A percentile compares a stretch with the other conserved stretches of the same genome.
phyloP scores from a whole-genome alignment of 2,797 vertebrate species.

The Microcaecilia unicolor region DNA sequence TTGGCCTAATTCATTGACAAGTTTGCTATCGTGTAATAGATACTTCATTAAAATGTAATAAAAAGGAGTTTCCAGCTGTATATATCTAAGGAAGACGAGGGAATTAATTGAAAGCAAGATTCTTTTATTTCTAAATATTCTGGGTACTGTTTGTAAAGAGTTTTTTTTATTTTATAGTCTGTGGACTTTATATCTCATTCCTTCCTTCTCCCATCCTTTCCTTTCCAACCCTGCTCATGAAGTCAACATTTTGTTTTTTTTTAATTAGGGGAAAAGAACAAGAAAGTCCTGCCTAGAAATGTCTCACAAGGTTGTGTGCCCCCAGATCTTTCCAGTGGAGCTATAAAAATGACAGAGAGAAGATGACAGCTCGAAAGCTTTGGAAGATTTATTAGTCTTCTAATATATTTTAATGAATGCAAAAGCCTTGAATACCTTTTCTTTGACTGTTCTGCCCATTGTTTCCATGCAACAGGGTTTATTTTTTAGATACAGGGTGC shows the following conservation, averaged over 20 bases:
- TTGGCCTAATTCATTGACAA: too few relatives aligned
- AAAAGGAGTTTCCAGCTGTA: too few relatives aligned
- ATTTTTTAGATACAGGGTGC: too few relatives aligned
- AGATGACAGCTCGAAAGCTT: conserved; percentile 22
- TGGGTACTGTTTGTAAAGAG: conserved; percentile 2
- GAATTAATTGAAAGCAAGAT: conserved; percentile 2
- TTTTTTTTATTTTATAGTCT: conserved; percentile 6
- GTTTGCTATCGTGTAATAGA: too few relatives aligned
- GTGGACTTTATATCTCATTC: conserved; percentile 5
- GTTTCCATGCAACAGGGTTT: too few relatives aligned
- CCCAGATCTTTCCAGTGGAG: conserved; percentile 33
- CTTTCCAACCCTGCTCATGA: conserved; percentile 19
- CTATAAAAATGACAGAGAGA: conserved; percentile 46
- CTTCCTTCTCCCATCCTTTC: conserved; percentile 19
- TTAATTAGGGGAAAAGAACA: conserved; percentile 15
- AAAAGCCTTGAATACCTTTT: conserved; percentile 19
- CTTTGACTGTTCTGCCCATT: conserved; percentile 1
- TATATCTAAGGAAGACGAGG: neutral
- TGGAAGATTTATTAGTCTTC: conserved; percentile 35
- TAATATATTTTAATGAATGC: conserved; percentile 41
- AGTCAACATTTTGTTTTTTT: conserved; percentile 29
- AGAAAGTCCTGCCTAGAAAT: conserved; percentile 16
- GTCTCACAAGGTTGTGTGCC: conserved; percentile 19
- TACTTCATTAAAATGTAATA: too few relatives aligned
- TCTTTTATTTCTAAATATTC: conserved; percentile 2